Evolutionary conservation across 2,113 vertebrate genomes (phyloP).

Genomic region (Galbula dea): DNA sequence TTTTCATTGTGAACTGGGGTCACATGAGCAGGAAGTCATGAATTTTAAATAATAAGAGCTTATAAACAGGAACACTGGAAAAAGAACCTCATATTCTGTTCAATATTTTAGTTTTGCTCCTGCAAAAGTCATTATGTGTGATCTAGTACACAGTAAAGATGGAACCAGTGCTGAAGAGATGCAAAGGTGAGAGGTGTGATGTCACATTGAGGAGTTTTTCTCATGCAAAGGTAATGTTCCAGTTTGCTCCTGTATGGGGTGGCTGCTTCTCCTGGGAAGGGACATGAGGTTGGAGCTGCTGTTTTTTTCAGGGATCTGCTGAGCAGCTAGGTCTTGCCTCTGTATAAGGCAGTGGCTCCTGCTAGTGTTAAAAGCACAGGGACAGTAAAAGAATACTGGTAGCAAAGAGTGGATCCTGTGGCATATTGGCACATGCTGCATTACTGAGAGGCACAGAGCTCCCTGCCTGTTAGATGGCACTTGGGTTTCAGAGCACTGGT

Average conservation of each 20-base stretch:
- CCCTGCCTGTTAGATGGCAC: not conserved
- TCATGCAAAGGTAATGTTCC: not conserved
- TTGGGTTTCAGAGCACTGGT: not conserved
- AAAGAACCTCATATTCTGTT: not conserved
- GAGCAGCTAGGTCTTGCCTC: not conserved
- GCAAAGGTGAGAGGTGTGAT: not conserved
- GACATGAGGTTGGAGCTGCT: not conserved
- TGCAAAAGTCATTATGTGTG: not conserved
- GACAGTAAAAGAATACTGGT: not conserved
- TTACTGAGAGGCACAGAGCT: not conserved
- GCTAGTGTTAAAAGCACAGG: not conserved
- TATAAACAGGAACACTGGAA: not conserved
- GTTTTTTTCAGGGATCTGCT: not conserved
- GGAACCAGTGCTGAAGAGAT: not conserved
- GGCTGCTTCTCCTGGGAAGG: not conserved
- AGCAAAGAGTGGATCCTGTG: not conserved
- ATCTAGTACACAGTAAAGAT: not conserved
- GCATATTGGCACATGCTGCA: accelerated
- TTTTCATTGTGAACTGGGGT: not conserved
- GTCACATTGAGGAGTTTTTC: not conserved
- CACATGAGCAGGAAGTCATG: not conserved
- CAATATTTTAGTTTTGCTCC: not conserved
- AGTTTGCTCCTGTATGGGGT: not conserved
- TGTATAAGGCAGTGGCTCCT: not conserved
- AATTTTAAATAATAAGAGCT: not conserved